phyloP scores from a whole-genome alignment of 2,797 vertebrate species.

The Cetoscarus ocellatus region DNA sequence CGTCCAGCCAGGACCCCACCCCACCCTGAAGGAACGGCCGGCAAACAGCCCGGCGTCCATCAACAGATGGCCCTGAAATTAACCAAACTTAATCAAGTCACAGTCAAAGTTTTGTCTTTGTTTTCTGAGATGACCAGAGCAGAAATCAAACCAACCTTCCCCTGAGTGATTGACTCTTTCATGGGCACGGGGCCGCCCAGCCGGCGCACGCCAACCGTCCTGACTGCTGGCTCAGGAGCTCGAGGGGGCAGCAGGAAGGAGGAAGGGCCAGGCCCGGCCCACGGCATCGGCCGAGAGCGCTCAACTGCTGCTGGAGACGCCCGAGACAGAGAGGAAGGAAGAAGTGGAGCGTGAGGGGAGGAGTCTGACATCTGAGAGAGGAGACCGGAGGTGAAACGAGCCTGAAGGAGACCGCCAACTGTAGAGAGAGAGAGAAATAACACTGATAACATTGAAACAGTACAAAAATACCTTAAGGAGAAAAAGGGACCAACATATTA shows the following conservation, averaged over 20 bases:
- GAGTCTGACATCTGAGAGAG: conserved; percentile 72
- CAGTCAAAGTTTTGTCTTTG: not conserved
- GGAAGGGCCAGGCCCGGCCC: conserved; percentile 74
- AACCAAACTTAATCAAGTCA: not conserved
- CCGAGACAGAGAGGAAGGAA: conserved; percentile 20
- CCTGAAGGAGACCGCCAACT: conserved; percentile 90
- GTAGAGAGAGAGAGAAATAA: not conserved
- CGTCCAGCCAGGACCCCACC: conserved; percentile 95
- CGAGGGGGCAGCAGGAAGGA: conserved; percentile 81
- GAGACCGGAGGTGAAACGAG: conserved; percentile 82
- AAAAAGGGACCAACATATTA: no score
- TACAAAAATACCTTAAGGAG: no score
- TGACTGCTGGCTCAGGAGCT: conserved; percentile 81
- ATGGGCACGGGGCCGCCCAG: conserved; percentile 85
- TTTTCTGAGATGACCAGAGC: not conserved
- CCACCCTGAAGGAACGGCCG: conserved; percentile 92
- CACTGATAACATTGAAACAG: no score
- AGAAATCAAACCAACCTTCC: conserved; percentile 74
- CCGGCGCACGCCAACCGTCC: conserved; percentile 87
- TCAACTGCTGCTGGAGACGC: conserved; percentile 17
- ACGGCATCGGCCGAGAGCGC: conserved; percentile 29
- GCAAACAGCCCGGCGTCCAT: conserved; percentile 93
- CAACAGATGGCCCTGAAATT: conserved; percentile 83
- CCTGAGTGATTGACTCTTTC: conserved; percentile 80
- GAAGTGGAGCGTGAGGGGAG: conserved; percentile 30